These are phyloP conservation scores for Leptopilina clavipes DNA, from an alignment of 1,140 invertebrate species.

Conservation along the genomic window DNA sequence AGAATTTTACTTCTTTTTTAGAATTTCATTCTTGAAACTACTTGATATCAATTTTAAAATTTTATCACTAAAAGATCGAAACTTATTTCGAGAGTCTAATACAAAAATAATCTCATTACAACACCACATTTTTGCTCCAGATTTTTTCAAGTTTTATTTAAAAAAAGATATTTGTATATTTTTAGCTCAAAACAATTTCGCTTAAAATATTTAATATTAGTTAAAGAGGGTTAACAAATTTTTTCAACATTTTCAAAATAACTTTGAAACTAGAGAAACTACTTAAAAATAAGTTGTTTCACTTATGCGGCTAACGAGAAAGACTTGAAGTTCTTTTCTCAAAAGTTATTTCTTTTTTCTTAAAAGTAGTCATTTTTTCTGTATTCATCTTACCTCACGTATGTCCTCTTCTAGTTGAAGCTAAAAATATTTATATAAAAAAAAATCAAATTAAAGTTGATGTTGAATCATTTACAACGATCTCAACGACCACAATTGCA, in stretches of 20 bases:
- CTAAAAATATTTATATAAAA: conserved; percentile 57
- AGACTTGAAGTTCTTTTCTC: neutral
- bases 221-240: neutral
- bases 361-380: conserved; percentile 5
- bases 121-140: neutral
- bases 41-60: neutral
- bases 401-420: conserved; percentile 61
- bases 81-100: neutral
- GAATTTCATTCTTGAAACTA: conserved; percentile 38
- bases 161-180: neutral
- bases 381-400: conserved; percentile 59
- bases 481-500: neutral
- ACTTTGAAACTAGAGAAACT: no score
- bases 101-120: neutral
- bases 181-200: neutral
- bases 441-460: conserved; percentile 47
- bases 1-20: conserved; percentile 51
- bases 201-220: neutral
- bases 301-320: neutral
- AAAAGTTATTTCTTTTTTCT: neutral
- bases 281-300: neutral
- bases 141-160: neutral
- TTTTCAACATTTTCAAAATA: neutral
- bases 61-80: neutral
- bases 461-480: neutral